phyloP scores from a whole-genome alignment of 2,113 vertebrate species.

The Chaetorhynchus papuensis region DNA sequence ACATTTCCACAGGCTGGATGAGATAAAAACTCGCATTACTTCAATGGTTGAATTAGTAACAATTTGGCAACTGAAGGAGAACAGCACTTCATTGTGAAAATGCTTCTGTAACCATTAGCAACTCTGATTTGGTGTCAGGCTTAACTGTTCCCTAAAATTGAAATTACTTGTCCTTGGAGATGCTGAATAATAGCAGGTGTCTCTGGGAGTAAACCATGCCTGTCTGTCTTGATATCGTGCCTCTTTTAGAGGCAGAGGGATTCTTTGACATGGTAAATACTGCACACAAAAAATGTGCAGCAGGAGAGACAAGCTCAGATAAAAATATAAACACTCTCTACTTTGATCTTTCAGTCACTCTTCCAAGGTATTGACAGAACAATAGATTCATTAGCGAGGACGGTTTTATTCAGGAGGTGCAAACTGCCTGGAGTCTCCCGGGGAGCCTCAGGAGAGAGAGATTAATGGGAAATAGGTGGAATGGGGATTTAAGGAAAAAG shows the following conservation, averaged over 20 bases:
- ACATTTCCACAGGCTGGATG: not conserved
- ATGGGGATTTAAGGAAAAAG: not conserved
- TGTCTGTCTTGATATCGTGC: not conserved
- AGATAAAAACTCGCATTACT: not conserved
- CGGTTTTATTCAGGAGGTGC: not conserved
- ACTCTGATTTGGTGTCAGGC: not conserved
- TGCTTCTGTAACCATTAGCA: conserved; percentile 6
- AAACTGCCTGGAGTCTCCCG: not conserved
- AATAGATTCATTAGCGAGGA: not conserved
- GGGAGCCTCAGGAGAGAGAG: not conserved
- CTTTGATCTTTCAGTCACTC: not conserved
- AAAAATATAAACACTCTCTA: not conserved
- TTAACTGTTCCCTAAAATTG: not conserved
- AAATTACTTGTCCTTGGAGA: not conserved
- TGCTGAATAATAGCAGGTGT: not conserved
- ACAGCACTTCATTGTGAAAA: not conserved
- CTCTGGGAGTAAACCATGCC: not conserved
- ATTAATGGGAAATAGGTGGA: not conserved
- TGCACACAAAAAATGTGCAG: not conserved
- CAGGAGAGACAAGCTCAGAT: not conserved
- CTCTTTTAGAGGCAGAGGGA: not conserved
- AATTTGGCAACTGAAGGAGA: not conserved
- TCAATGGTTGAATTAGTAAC: not conserved
- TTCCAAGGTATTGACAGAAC: not conserved
- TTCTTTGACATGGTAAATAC: not conserved